Base-by-base conservation (phyloP, 2,113 vertebrate species). In the Loxodonta africana region DNA sequence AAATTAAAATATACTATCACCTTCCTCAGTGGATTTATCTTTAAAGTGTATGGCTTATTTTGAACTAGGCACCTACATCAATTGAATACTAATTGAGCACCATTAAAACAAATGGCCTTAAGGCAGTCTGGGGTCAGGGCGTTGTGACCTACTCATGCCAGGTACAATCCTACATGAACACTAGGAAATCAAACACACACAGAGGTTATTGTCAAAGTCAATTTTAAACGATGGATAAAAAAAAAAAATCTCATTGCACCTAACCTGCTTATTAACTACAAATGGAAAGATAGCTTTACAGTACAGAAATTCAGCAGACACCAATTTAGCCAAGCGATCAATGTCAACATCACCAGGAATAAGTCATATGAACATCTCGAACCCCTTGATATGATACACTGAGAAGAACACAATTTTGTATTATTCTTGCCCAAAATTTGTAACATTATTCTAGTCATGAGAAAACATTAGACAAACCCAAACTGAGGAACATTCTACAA, bases 391-490 rank as follows among this genome's bases (percentile, higher is more conserved):
- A 57, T 28, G 20, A 57, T 60, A 37, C 82, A 67, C 69, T 7
- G 51, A 65, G n/a, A 30, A 60, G 21, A 78, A 2, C n/a, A 17
- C 83, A 67, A 21, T 71, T 96, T 33, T 92, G 76, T 77, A 15
- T 30, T 53, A 23, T 48, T 81, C 37, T 90, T 90, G 44, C 82
- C 67, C 67, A 74, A 93, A 73, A 88, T 41, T 7, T 26, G 30
- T 82, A 69, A 41, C 11, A 33, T 83, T 33, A 92, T 83, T 92
- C 41, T 20, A 88, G 17, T 78, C 33, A 62, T 51, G 80, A 87
- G 74, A 87, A 89, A 94, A 71, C 17, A 87, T 1, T 80, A 23
- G 73, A 37, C 67, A 96, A 96, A 81, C 2, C 15, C 82, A 84
- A 44, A 78, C 28, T 81, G 62, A 93, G 37, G 41, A 4, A 26